These are phyloP conservation scores for Leptobrachium leishanense DNA, from an alignment of 2,113 vertebrate genomes.

Conservation along the genomic window DNA sequence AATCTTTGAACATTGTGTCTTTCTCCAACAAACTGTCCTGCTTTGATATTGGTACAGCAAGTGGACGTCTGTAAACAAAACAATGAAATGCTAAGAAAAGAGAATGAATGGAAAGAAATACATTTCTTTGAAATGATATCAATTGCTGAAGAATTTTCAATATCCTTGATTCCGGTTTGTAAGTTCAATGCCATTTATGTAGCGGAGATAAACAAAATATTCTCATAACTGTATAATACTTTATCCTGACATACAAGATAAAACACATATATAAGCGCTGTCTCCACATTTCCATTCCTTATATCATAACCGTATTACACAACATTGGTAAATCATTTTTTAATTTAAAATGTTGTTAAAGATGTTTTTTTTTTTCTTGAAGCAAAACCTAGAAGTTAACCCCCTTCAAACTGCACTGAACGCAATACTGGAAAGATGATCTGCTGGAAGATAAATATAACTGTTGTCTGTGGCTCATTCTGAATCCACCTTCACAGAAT, in stretches of 20 bases:
- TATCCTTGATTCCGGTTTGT: too few species aligned
- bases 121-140: not conserved
- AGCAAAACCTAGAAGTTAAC: too few species aligned
- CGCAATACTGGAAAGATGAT: too few species aligned
- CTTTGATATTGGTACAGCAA: constrained; percentile 84
- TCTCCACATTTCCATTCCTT: too few species aligned
- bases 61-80: constrained; percentile 68
- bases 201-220: constrained; percentile 47
- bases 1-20: constrained; percentile 89
- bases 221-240: not conserved
- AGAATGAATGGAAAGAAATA: not conserved
- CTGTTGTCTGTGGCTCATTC: too few species aligned
- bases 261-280: too few species aligned
- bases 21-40: constrained; percentile 92
- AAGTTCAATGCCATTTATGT: constrained; percentile 12
- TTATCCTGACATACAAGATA: too few species aligned
- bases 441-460: too few species aligned
- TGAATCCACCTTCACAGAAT: too few species aligned
- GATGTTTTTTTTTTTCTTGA: not conserved
- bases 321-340: constrained; percentile 54
- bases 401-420: too few species aligned
- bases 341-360: constrained; percentile 50
- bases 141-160: not conserved
- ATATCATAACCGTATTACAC: constrained; percentile 29
- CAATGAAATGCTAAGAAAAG: not conserved